Percentiles rank a stretch among this genome's conserved stretches.
These are phyloP conservation scores for Parelbella ahira DNA, from an alignment of 2,888 invertebrate genomes.

Conservation along the genomic window DNA sequence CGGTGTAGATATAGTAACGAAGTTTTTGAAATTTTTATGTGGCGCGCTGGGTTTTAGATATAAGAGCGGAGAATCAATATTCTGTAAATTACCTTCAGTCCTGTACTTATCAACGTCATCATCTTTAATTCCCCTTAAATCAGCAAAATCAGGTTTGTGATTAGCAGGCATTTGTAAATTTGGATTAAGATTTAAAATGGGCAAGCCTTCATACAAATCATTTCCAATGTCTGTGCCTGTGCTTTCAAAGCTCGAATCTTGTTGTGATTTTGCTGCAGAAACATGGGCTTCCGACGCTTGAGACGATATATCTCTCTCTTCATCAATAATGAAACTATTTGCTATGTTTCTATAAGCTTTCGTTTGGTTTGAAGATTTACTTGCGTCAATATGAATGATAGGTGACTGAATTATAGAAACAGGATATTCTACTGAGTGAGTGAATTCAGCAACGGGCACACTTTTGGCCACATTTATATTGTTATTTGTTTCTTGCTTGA, in stretches of 20 bases:
- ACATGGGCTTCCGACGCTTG: conserved; percentile 74
- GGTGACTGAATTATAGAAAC: conserved; percentile 86
- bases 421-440: conserved; percentile 86
- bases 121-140: conserved; percentile 65
- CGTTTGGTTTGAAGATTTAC: conserved; percentile 51
- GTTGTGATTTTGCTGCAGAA: conserved; percentile 60
- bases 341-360: conserved; percentile 66
- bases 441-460: conserved; percentile 84
- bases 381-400: conserved; percentile 79
- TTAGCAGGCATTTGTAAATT: conserved; percentile 45
- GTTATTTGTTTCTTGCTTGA: conserved; percentile 48
- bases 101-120: conserved; percentile 69
- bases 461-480: conserved; percentile 82
- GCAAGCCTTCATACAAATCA: conserved; percentile 56
- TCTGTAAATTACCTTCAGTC: conserved; percentile 67
- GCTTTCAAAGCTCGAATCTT: conserved; percentile 68
- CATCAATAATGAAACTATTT: conserved; percentile 58
- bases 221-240: conserved; percentile 59
- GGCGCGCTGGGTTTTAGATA: conserved; percentile 75
- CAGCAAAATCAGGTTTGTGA: conserved; percentile 58
- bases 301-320: conserved; percentile 73
- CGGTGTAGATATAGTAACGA: conserved; percentile 54
- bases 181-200: no score
- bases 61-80: conserved; percentile 81
- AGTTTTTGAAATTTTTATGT: conserved; percentile 75